Base-by-base conservation (phyloP, 2,797 vertebrate genomes). In the Coranthus polyacanthus region DNA sequence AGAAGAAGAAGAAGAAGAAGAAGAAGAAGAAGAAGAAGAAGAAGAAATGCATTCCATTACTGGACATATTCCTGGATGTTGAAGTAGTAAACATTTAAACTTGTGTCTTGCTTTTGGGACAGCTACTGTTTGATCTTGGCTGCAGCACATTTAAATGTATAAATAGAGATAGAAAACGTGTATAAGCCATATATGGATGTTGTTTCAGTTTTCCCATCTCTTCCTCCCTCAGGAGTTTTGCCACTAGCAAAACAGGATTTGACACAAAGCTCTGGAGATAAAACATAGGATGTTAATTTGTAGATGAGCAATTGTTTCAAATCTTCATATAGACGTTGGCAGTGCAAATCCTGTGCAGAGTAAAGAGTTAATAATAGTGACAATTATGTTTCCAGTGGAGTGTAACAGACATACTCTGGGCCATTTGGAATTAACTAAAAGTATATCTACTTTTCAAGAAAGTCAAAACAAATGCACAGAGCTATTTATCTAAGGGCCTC, bases 401-500 rank as follows among this genome's bases (percentile, higher is more conserved):
- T 1, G 1, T 37, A 65, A n/a, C 64, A 46, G 13, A 20, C 15
- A 6, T 3, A 41, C 62, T 52, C 24, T 7, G 32, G 10, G 39
- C 58, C n/a, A 16, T 70, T 75, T 52, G 34, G 42, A 72, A 79
- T 67, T 13, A 68, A 57, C 24, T 8, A 20, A 49, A 50, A 43
- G n/a, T 39, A 41, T 45, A 64, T 73, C 39, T 67, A 5, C 69
- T 21, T 52, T 56, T 65, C 38, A 47, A 26, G 18, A n/a, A 59
- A 64, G 58, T 78, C 73, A 63, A 68, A 67, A 49, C 45, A 61
- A 69, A 70, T 34, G 57, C 26, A 15, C 24, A 21, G 1, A 56
- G 47, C 56, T 50, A 51, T 85, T 71, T 65, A 80, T 73, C 59
- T 76, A 24, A 16, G 47, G 17, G 56, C 68, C 62, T 56, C 18